Evolutionary conservation across 2,113 vertebrate genomes (phyloP).

Genomic region (Chionomys nivalis): DNA sequence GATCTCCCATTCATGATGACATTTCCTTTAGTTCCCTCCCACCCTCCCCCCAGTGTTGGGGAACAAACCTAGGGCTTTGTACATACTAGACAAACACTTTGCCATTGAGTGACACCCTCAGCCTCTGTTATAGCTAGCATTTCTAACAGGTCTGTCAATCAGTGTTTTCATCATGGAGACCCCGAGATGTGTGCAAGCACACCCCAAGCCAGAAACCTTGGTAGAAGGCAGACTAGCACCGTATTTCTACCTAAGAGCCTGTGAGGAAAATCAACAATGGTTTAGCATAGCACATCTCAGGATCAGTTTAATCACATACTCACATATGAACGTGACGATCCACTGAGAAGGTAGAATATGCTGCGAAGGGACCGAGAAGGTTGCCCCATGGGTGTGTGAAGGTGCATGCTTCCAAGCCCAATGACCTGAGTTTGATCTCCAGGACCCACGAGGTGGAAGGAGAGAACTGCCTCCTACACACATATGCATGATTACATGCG

Average conservation of each 20-base stretch:
- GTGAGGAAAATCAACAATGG: neutral
- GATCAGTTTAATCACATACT: conserved; percentile 17
- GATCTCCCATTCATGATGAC: conserved; percentile 34
- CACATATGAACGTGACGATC: conserved; percentile 32
- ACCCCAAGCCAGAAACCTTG: conserved; percentile 46
- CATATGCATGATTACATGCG: too few relatives aligned
- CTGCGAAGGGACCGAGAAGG: neutral
- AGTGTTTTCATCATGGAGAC: conserved; percentile 55
- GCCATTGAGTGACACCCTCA: neutral
- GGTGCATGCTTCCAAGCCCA: neutral
- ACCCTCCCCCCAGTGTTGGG: too few relatives aligned
- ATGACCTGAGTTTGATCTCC: neutral
- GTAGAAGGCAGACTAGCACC: neutral
- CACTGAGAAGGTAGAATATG: conserved; percentile 17
- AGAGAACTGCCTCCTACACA: neutral
- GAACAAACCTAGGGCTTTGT: neutral
- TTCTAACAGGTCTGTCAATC: conserved; percentile 64
- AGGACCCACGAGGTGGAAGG: neutral
- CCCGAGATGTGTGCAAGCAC: neutral
- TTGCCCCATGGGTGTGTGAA: neutral
- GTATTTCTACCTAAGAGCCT: neutral
- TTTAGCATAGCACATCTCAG: neutral
- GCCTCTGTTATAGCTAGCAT: conserved; percentile 10
- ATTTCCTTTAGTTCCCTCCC: neutral
- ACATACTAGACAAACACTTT: neutral